phyloP scores from a whole-genome alignment of 2,888 invertebrate species.

The Pegoplata infirma region DNA sequence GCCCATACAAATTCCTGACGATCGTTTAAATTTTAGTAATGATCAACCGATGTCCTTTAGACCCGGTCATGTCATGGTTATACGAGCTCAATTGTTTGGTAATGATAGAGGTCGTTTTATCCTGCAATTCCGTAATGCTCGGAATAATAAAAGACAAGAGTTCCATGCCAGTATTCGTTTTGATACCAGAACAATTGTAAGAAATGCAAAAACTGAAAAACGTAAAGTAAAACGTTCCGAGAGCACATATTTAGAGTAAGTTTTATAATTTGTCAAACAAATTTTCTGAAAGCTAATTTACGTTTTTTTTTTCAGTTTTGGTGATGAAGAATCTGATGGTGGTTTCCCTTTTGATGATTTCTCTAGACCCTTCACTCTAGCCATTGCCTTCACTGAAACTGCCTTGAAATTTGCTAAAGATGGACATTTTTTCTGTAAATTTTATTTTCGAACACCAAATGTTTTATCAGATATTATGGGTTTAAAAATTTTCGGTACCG shows the following conservation, averaged over 20 bases:
- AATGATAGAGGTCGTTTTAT: conserved; percentile 42
- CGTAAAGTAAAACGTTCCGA: too few relatives aligned
- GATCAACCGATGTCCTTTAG: conserved; percentile 39
- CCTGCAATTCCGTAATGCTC: conserved; percentile 49
- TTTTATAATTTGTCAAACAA: neutral
- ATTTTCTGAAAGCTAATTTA: neutral
- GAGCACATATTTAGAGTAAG: conserved; percentile 51
- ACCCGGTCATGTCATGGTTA: conserved; percentile 36
- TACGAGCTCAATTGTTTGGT: conserved; percentile 38
- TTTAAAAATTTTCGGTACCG: conserved; percentile 48
- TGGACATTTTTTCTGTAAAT: conserved; percentile 35
- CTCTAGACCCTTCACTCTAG: conserved; percentile 38
- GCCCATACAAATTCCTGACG: conserved; percentile 39
- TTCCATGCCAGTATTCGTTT: conserved; percentile 51
- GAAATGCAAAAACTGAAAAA: conserved; percentile 28
- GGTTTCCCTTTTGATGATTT: conserved; percentile 48
- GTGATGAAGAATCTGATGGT: conserved; percentile 24
- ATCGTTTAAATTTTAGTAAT: conserved; percentile 41
- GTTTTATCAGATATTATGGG: conserved; percentile 35
- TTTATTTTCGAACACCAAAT: conserved; percentile 37
- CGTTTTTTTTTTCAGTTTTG: conserved; percentile 23
- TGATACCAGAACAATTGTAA: conserved; percentile 32
- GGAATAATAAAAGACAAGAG: conserved; percentile 43
- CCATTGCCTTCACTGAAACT: conserved; percentile 42
- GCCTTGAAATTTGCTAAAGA: conserved; percentile 50